Conservation (phyloP, 2,113 vertebrate genomes). For the Mormyrus iriodes region DNA sequence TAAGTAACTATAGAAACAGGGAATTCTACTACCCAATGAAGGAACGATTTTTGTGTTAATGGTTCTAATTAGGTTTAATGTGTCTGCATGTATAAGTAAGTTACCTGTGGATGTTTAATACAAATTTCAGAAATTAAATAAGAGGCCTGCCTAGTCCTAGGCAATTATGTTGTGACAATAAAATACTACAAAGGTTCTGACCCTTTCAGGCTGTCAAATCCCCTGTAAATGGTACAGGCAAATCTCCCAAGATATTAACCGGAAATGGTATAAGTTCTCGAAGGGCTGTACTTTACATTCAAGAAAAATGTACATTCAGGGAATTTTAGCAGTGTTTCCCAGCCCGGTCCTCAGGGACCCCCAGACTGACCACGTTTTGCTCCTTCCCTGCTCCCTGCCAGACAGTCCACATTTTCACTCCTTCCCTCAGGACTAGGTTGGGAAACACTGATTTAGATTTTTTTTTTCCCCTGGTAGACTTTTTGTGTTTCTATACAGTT, state of each 20-base stretch:
- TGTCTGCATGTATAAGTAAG: neutral
- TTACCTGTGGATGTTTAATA: neutral
- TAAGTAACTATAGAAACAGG: neutral
- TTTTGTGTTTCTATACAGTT: neutral
- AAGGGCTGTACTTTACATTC: neutral
- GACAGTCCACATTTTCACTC: no score
- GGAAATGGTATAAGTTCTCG: neutral
- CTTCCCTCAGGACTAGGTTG: neutral
- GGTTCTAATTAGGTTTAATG: neutral
- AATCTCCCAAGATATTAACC: neutral
- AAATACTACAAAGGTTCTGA: neutral
- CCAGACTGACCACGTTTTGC: neutral
- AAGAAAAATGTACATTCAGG: neutral
- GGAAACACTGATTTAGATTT: neutral
- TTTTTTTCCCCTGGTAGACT: neutral
- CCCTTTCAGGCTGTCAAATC: neutral
- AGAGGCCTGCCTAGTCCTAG: neutral
- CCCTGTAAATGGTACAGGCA: neutral
- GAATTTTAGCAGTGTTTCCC: neutral
- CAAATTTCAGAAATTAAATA: neutral
- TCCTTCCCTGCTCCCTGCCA: no score
- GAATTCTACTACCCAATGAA: neutral
- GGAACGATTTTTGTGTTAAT: neutral
- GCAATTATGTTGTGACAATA: neutral
- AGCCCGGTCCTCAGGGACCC: neutral